phyloP scores from a whole-genome alignment of 2,113 vertebrate species.

The Cryptomyrus ogoouensis region DNA sequence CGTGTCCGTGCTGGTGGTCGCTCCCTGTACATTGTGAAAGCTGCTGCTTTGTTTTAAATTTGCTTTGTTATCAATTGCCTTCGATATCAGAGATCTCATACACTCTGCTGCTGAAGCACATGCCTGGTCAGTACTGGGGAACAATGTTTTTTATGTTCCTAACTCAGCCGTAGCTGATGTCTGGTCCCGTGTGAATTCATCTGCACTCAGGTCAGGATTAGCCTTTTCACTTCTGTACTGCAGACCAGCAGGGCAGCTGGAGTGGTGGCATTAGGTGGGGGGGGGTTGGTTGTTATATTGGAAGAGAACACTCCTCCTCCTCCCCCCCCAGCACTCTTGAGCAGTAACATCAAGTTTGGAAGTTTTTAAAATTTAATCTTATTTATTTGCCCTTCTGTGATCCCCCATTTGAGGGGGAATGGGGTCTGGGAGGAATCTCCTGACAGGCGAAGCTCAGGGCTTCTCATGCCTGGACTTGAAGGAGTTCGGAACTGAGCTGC shows the following conservation, averaged over 20 bases:
- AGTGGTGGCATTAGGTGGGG: neutral
- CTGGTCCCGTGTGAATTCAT: neutral
- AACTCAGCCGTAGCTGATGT: neutral
- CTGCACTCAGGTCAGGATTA: neutral
- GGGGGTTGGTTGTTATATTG: neutral
- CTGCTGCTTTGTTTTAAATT: neutral
- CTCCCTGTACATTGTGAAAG: neutral
- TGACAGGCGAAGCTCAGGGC: neutral
- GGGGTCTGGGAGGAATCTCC: neutral
- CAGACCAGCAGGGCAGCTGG: neutral
- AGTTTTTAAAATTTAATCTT: neutral
- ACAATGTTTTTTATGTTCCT: neutral
- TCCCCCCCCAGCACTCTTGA: conserved; percentile 36
- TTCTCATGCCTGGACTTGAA: conserved; percentile 16
- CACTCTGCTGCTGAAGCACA: neutral
- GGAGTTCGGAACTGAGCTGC: neutral
- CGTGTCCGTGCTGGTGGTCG: neutral
- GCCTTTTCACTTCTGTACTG: neutral
- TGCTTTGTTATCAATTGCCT: neutral
- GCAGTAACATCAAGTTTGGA: neutral
- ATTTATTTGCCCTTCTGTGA: neutral
- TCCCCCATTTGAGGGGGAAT: neutral
- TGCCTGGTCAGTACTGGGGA: neutral
- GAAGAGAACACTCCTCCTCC: neutral
- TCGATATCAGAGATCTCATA: neutral